phyloP scores from a whole-genome alignment of 2,888 invertebrate species.

The Coelogynopora nodosa region DNA sequence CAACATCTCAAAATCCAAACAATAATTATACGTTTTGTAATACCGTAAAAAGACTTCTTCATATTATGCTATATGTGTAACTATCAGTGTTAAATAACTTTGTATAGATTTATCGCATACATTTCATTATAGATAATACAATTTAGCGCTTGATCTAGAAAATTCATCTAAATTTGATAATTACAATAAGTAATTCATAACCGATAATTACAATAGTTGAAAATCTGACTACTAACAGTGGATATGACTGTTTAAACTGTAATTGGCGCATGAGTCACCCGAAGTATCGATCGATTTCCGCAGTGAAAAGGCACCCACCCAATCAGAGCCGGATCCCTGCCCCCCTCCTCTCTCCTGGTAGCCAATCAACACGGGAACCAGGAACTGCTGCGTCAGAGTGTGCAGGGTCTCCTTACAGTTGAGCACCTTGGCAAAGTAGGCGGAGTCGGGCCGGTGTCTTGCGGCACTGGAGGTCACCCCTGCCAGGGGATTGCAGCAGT shows the following conservation, averaged over 20 bases:
- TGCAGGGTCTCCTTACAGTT: slow-evolving; percentile 20
- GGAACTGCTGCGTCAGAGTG: slow-evolving; percentile 13
- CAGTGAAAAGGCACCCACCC: not conserved
- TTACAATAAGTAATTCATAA: no score
- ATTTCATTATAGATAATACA: no score
- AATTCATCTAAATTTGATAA: no score
- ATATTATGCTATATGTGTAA: no score
- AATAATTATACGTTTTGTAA: no score
- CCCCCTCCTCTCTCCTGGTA: not conserved
- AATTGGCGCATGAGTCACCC: not conserved
- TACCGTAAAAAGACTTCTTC: no score
- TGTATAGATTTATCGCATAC: not conserved
- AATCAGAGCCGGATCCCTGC: not conserved
- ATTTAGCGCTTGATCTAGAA: no score
- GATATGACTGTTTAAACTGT: no score
- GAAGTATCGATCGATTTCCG: not conserved
- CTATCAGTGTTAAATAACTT: no score
- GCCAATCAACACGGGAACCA: slow-evolving; percentile 7
- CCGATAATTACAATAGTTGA: no score
- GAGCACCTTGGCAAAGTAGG: slow-evolving; percentile 33
- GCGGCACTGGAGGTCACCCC: not conserved
- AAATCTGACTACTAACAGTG: not conserved
- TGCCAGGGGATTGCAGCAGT: slow-evolving; percentile 23
- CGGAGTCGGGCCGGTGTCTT: slow-evolving; percentile 20
- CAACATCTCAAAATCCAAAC: no score